Evolutionary conservation across 1,140 invertebrate genomes (phyloP).

Genomic region (Rhopalosiphum maidis): DNA sequence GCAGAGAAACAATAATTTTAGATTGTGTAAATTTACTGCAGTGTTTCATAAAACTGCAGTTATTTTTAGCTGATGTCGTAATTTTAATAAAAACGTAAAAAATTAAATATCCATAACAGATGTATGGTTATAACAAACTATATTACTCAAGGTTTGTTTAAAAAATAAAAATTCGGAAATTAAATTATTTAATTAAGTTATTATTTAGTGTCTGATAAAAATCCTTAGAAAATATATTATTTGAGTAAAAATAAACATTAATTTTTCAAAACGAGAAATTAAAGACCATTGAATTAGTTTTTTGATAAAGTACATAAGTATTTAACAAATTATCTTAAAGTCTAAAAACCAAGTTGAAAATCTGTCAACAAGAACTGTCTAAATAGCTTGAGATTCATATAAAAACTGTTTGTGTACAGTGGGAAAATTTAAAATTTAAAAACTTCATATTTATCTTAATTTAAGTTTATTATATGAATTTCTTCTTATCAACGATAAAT

Average conservation of each 20-base stretch:
- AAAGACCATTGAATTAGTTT: background rate
- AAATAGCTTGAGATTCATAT: background rate
- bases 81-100: background rate
- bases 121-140: background rate
- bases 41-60: background rate
- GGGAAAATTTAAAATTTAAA: background rate
- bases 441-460: background rate
- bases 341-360: background rate
- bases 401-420: too few species aligned
- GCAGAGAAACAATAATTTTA: background rate
- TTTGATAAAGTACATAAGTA: background rate
- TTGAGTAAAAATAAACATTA: background rate
- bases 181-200: background rate
- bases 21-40: background rate
- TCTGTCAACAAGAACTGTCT: slow-evolving; percentile 6
- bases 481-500: background rate
- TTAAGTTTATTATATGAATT: background rate
- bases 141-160: background rate
- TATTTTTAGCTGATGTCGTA: background rate
- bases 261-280: background rate
- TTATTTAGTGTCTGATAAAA: background rate
- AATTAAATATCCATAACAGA: background rate
- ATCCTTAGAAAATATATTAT: background rate
- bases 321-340: background rate
- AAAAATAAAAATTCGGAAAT: background rate